Conservation (phyloP, 2,113 vertebrate species). For the Haliaeetus leucogaster region DNA sequence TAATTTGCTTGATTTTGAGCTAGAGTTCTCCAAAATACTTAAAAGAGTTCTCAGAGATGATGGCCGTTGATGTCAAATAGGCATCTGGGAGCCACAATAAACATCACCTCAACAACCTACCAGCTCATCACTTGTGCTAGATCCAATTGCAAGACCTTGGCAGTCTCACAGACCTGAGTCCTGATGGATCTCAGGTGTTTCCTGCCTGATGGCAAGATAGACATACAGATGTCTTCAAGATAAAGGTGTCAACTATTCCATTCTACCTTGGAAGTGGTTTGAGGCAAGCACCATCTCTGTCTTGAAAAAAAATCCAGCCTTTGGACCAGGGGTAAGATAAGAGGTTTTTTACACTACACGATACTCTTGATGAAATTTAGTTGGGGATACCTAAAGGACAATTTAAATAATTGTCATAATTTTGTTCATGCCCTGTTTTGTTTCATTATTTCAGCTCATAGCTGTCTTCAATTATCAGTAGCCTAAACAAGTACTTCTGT, state of each 20-base stretch:
- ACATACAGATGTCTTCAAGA: not conserved
- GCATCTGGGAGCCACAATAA: not conserved
- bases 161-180: not conserved
- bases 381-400: not conserved
- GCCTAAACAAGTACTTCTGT: not conserved
- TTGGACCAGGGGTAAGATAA: not conserved
- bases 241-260: not conserved
- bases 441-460: not conserved
- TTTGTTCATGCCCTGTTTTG: not conserved
- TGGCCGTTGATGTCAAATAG: not conserved
- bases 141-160: not conserved
- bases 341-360: not conserved
- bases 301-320: not conserved
- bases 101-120: not conserved
- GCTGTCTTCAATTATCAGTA: not conserved
- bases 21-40: not conserved
- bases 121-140: not conserved
- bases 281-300: not conserved
- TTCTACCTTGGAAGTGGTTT: not conserved
- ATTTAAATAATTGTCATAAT: not conserved
- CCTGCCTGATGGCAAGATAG: not conserved
- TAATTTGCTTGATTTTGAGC: not conserved
- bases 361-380: not conserved
- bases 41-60: fast-evolving
- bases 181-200: not conserved